Evolutionary conservation across 2,113 vertebrate species (phyloP).

Genomic region (Crocuta crocuta): DNA sequence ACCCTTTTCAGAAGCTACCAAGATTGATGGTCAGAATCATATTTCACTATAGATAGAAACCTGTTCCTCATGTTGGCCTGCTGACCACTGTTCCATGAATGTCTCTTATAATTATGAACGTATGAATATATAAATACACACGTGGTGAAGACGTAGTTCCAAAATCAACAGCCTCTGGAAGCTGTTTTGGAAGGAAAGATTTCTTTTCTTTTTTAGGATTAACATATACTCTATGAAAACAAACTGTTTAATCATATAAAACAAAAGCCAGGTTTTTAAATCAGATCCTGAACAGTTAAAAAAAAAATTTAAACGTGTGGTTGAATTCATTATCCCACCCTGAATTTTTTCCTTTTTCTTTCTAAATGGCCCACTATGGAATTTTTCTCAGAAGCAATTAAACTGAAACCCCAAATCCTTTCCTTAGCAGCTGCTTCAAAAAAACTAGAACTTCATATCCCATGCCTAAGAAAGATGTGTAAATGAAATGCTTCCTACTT

Average conservation of each 20-base stretch:
- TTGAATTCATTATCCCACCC: slow-evolving; percentile 47
- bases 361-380: slow-evolving; percentile 46
- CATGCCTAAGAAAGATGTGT: slow-evolving; percentile 29
- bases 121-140: background rate
- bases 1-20: background rate
- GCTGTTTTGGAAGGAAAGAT: background rate
- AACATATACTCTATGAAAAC: slow-evolving; percentile 37
- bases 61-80: background rate
- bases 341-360: background rate
- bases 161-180: background rate
- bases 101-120: background rate
- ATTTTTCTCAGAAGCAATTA: slow-evolving; percentile 66
- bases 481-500: slow-evolving; percentile 40
- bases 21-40: background rate
- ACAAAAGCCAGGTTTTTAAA: slow-evolving; percentile 58
- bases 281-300: background rate
- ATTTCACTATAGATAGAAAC: background rate
- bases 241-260: slow-evolving; percentile 58
- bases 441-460: background rate
- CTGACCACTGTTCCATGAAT: background rate
- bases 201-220: background rate
- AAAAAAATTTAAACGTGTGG: slow-evolving; percentile 55
- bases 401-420: background rate
- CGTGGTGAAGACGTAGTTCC: background rate
- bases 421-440: background rate